phyloP scores from a whole-genome alignment of 2,113 vertebrate genomes.

The Scomber scombrus region DNA sequence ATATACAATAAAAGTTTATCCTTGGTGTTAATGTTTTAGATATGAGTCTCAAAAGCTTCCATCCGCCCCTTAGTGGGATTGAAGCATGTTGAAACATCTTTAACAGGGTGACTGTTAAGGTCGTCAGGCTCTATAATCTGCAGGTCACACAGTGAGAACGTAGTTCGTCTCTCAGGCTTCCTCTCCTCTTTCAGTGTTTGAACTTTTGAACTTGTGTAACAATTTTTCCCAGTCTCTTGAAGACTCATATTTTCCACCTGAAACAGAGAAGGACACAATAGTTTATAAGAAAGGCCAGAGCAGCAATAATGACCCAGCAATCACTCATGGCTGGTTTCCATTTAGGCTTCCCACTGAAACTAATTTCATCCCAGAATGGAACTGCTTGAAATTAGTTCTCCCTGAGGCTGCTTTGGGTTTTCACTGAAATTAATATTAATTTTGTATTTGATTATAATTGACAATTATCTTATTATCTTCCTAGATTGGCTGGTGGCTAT shows the following conservation, averaged over 20 bases:
- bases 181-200: slow-evolving; percentile 8
- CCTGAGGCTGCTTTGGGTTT: neutral
- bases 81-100: slow-evolving; percentile 35
- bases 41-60: slow-evolving; percentile 64
- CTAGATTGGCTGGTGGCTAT: slow-evolving; percentile 7
- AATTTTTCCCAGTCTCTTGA: neutral
- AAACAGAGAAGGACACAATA: slow-evolving; percentile 35
- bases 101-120: neutral
- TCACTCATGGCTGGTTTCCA: slow-evolving; percentile 5
- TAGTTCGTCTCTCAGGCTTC: slow-evolving; percentile 32
- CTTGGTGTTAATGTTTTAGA: slow-evolving; percentile 53
- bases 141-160: slow-evolving; percentile 55
- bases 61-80: slow-evolving; percentile 24
- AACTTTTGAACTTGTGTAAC: slow-evolving; percentile 15
- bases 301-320: neutral
- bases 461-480: slow-evolving; percentile 8
- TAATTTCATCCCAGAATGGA: slow-evolving; percentile 2
- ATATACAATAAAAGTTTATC: neutral
- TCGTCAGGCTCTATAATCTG: slow-evolving; percentile 73
- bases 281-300: too few relatives aligned
- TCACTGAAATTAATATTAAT: slow-evolving; percentile 40
- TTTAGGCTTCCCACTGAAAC: neutral
- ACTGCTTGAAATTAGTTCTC: slow-evolving; percentile 13
- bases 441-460: slow-evolving; percentile 22
- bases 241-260: slow-evolving; percentile 49